Evolutionary conservation across 2,888 invertebrate species (phyloP), one percentile per base, ranked within the genome.

Genomic region (Fabriciana adippe): DNA sequence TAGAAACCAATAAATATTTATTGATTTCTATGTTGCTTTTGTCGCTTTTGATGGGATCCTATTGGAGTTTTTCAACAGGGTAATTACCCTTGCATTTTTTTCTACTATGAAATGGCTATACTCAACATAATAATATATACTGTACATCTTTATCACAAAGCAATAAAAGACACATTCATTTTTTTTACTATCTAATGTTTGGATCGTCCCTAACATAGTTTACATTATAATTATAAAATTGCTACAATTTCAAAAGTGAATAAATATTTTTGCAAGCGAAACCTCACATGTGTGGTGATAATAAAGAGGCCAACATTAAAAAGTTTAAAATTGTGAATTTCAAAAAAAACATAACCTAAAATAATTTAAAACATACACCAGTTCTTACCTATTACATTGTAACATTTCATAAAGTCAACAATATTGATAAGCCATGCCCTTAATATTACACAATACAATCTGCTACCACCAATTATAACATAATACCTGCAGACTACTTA

Each of bases 401-500:
- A 63, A 60, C 35, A 68, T 64, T 68, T 55, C 64, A 53, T 63
- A 55, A 61, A 60, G 63, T 71, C 66, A 71, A 66, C 45, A 68
- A 55, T 68, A 63, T 60, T 48, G 35, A 65, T 51, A 71, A 66
- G 53, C 65, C 51, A 35, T 18, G 47, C 35, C 62, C 68, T 18
- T 64, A 65, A 60, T 69, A 51, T 55, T 41, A 18, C 54, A 69
- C 56, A 54, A 54, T 68, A 67, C 57, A 64, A 74, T 66, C 72
- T 66, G 60, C 68, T 70, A 67, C 67, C 55, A 67, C 69, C 57
- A 60, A 55, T 67, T 64, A 69, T 63, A 71, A 66, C 55, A 53
- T 26, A 68, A 84, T 60, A 56, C 35, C 53, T 68, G 57, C 61
- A 47, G 65, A 64, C 69, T 66, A 66, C 66, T 72, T 67, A 69